These are phyloP conservation scores for Clarias macrocephalus DNA, from an alignment of 2,113 vertebrate species.

Conservation along the genomic window DNA sequence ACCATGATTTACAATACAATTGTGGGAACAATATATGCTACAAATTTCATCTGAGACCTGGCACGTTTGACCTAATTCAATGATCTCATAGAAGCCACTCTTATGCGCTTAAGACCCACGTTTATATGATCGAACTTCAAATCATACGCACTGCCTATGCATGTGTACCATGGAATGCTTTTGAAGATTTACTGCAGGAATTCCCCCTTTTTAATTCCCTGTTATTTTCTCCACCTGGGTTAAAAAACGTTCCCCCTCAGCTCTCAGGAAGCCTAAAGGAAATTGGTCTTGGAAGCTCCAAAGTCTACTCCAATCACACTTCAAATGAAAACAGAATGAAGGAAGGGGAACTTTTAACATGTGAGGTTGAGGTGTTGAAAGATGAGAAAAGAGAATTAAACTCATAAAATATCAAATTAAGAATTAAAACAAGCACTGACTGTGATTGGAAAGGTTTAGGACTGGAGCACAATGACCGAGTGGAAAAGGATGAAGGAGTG, in stretches of 20 bases:
- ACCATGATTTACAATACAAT: neutral
- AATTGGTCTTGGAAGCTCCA: constrained; percentile 18
- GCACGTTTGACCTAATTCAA: neutral
- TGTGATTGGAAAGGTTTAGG: neutral
- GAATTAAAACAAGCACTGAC: constrained; percentile 8
- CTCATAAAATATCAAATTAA: constrained; percentile 1
- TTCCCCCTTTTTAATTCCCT: constrained; percentile 51
- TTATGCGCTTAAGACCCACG: neutral
- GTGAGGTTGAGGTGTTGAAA: constrained; percentile 19
- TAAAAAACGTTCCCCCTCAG: constrained; percentile 30
- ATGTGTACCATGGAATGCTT: constrained; percentile 33
- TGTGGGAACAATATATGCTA: neutral
- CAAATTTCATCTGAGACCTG: neutral
- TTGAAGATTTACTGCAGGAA: constrained; percentile 45
- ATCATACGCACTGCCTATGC: constrained; percentile 40
- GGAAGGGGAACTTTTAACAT: constrained; percentile 32
- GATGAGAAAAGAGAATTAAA: constrained; percentile 20
- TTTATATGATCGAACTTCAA: constrained; percentile 22
- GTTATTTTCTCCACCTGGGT: constrained; percentile 55
- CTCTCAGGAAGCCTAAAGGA: constrained; percentile 26
- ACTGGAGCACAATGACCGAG: neutral
- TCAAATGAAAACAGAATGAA: constrained; percentile 22
- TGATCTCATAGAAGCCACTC: neutral
- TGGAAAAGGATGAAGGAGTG: neutral
- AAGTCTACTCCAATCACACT: constrained; percentile 1